Base-by-base conservation (phyloP, 2,113 vertebrate species). In the Pseudorectes ferrugineus region DNA sequence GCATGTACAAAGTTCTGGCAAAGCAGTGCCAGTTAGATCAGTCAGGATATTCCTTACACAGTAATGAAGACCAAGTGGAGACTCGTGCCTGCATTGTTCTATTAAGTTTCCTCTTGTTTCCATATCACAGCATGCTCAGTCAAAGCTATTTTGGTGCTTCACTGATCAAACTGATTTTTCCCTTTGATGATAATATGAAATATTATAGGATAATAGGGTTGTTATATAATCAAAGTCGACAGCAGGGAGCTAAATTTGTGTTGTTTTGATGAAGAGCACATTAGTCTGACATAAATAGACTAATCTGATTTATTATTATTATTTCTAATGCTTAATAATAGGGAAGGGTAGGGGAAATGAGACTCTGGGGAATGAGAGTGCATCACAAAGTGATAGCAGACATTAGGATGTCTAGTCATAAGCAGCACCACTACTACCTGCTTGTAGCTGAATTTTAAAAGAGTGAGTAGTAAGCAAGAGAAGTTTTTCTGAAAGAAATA, bases 281-380 rank as follows among this genome's bases (percentile, higher is more conserved):
- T 96, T 97, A 96, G 88, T 78, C 75, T 80, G 94, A 97, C 96
- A 96, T 67, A 97, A 97, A 97, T 96, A 95, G 96, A 96, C 52
- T 96, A 96, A 97, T 97, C 90, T 93, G 94, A 96, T 96, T 96
- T 97, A 96, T 96, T 96, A 93, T 97, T 97, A 96, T 95, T 96
- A 96, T 97, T 96, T 97, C 85, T 94, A 96, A 96, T 93, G 88
- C 75, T 96, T 95, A 95, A 96, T 96, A 97, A 95, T 91, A 93
- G 80, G 88, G 88, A 95, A 93, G 80, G 43, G 72, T 83, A 80
- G 57, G 63, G 82, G 75, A 94, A 96, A 96, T 89, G 75, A 96
- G 92, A 80, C 94, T 90, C 92, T 83, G 61, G 94, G 86, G 90
- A 95, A 90, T 74, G 45, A 63, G 63, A 95, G 73, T 90, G 82